Evolutionary conservation across 2,888 invertebrate genomes (phyloP), one percentile per base, ranked within the genome.

Genomic region (Syrphus vitripennis): DNA sequence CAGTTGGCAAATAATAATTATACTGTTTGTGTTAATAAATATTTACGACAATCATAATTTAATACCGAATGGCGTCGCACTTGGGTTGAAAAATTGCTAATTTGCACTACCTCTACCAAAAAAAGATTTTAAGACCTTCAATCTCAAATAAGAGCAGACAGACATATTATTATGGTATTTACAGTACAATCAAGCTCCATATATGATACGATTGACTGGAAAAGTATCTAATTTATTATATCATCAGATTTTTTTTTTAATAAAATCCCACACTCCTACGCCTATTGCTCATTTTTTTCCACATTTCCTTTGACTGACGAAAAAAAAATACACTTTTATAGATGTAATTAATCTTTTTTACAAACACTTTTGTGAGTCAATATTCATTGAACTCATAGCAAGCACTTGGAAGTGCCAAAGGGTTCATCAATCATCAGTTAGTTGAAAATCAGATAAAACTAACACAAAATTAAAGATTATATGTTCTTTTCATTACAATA

Each of bases 291-390:
- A 31, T 42, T 45, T 12, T 29, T 45, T 50, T 67, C 34, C n/a
- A 2, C 4, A 29, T 45, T 45, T 29, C 7, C 29, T 16, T 24
- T 14, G 6, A 5, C 0, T 31, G 19, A 65, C 4, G 34, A 48
- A 34, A 67, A 50, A 50, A 16, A 14, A 65, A 74, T 63, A 50
- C 37, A 50, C 55, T 24, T 63, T 50, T 21, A 53, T 70, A 37
- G 37, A 70, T 72, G 79, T 79, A 72, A 79, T 79, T 79, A 72
- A 72, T 79, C 79, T 79, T 79, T 45, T 79, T 53, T 65, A 48
- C 50, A 69, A 72, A 65, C 72, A 79, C 48, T 53, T 63, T 72
- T 72, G 72, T 72, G 72, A 65, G 79, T 65, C 48, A 67, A 76
- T 79, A 72, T 72, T 71, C 71, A 79, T 79, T 79, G 71, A 79